phyloP scores from a whole-genome alignment of 2,113 vertebrate genomes.

The Brachirus orientalis region DNA sequence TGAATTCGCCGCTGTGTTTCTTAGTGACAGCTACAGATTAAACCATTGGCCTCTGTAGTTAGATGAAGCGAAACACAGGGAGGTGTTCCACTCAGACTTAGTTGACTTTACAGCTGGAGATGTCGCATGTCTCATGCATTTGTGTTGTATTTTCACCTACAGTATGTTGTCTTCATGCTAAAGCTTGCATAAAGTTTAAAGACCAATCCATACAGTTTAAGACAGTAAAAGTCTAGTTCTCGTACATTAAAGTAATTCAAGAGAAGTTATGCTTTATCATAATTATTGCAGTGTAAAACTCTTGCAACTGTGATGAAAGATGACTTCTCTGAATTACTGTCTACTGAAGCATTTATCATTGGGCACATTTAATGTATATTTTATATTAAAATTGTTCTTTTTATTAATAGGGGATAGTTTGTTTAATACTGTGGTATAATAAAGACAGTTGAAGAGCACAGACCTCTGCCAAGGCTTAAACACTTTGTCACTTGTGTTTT shows the following conservation, averaged over 20 bases:
- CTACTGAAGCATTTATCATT: constrained; percentile 23
- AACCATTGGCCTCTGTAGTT: constrained; percentile 71
- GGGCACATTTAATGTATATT: neutral
- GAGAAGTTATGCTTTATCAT: constrained; percentile 43
- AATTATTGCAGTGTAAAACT: constrained; percentile 66
- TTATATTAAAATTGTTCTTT: no score
- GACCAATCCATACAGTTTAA: neutral
- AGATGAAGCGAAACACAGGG: constrained; percentile 59
- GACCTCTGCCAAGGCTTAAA: no score
- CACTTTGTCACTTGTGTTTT: no score
- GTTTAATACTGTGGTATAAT: no score
- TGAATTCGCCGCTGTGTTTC: constrained; percentile 41
- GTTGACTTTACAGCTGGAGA: neutral
- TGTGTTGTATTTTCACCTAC: neutral
- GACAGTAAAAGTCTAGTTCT: neutral
- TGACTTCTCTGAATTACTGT: constrained; percentile 10
- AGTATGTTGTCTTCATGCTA: neutral
- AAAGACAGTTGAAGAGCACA: no score
- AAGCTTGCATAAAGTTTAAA: neutral
- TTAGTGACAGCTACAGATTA: constrained; percentile 73
- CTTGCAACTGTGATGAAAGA: constrained; percentile 50
- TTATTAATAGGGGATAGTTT: no score
- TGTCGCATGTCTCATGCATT: neutral
- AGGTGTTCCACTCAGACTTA: constrained; percentile 1
- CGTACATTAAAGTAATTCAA: neutral